Conservation (phyloP, 64 coral and sea anemone species). For the Hydrozoanthus tunicans region DNA sequence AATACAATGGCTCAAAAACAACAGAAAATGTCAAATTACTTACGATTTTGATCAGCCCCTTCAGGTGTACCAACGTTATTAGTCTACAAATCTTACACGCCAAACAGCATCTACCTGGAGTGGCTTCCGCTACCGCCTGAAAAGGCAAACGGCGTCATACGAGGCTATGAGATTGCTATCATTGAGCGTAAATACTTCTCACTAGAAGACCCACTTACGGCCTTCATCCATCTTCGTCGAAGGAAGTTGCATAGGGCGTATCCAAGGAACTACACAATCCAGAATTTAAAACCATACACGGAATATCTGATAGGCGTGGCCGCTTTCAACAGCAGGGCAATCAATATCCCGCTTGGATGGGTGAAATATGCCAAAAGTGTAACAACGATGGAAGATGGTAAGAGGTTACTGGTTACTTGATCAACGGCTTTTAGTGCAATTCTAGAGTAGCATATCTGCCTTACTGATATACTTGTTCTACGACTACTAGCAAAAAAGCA, state of each 20-base stretch:
- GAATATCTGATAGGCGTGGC: constrained; percentile 10
- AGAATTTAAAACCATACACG: background rate
- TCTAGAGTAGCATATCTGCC: background rate
- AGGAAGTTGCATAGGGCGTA: background rate
- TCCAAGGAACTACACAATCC: background rate
- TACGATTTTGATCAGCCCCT: background rate
- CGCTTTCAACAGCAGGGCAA: background rate
- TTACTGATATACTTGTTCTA: background rate
- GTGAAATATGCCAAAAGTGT: background rate
- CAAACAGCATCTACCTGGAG: constrained; percentile 21
- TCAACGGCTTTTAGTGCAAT: background rate
- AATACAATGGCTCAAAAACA: background rate
- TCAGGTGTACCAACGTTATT: background rate
- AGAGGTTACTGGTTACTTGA: background rate
- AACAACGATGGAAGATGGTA: constrained; percentile 25
- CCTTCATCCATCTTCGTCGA: background rate
- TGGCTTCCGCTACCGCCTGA: background rate
- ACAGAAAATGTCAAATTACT: background rate
- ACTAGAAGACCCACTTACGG: background rate
- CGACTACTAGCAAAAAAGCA: too few relatives aligned
- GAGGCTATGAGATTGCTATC: background rate
- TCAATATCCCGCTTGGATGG: background rate
- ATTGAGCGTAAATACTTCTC: background rate
- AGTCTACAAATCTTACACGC: background rate
- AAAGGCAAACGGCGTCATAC: constrained; percentile 6